A percentile compares a stretch with the other conserved stretches of the same genome.
Evolutionary conservation across 2,797 vertebrate genomes (phyloP).

Genomic region (Varecia variegata): DNA sequence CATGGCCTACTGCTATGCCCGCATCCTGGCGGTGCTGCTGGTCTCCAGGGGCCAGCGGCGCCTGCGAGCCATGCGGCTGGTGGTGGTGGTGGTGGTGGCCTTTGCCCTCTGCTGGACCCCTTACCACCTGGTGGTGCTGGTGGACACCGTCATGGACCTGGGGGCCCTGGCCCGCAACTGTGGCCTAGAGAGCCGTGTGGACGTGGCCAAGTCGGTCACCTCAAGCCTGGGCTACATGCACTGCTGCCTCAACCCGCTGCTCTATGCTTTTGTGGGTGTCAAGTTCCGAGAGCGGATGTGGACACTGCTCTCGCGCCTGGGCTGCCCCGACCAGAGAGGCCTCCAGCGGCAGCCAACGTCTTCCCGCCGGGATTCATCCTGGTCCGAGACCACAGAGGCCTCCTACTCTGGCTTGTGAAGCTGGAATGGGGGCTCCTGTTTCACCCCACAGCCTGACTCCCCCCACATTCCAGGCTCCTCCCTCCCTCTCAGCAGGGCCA

Average conservation of each 20-base stretch:
- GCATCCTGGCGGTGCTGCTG: slow-evolving; percentile 85
- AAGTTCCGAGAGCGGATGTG: slow-evolving; percentile 90
- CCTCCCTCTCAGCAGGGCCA: background rate
- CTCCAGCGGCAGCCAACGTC: slow-evolving; percentile 67
- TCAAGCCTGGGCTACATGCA: slow-evolving; percentile 88
- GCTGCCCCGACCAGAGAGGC: slow-evolving; percentile 75
- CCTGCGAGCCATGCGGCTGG: slow-evolving; percentile 89
- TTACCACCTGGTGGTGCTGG: slow-evolving; percentile 88
- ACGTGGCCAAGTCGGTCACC: slow-evolving; percentile 84
- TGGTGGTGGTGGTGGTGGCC: slow-evolving; percentile 87
- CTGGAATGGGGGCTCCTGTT: background rate
- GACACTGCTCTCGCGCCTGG: slow-evolving; percentile 82
- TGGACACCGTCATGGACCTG: slow-evolving; percentile 83
- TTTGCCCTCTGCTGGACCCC: slow-evolving; percentile 93
- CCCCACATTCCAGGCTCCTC: background rate
- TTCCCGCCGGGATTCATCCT: slow-evolving; percentile 83
- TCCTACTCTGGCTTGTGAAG: slow-evolving; percentile 86
- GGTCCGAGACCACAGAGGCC: slow-evolving; percentile 89
- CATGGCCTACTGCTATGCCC: slow-evolving; percentile 89
- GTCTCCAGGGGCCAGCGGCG: slow-evolving; percentile 83
- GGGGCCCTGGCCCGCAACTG: slow-evolving; percentile 75
- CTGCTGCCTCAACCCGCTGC: slow-evolving; percentile 92
- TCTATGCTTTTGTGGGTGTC: slow-evolving; percentile 92
- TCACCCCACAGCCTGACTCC: background rate
- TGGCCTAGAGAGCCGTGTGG: slow-evolving; percentile 62